Evolutionary conservation across 2,797 vertebrate species (phyloP).

Genomic region (Anguilla anguilla): DNA sequence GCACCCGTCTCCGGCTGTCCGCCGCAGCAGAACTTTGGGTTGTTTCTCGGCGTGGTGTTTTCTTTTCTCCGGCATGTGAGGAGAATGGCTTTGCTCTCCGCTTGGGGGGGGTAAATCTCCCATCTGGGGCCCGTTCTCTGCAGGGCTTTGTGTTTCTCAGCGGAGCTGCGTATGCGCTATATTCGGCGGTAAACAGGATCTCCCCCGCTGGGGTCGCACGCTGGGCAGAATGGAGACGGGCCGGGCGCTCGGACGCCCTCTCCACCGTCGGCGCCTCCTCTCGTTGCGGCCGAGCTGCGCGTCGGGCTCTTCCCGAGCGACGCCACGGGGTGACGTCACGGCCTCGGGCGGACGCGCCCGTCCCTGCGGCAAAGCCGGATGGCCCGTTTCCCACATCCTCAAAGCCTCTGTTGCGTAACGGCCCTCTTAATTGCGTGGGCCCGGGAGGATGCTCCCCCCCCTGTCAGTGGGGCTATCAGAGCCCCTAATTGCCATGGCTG

Average conservation of each 20-base stretch:
- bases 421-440: background rate
- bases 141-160: slow-evolving; percentile 44
- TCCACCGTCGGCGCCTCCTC: background rate
- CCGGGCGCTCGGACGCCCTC: too few relatives aligned
- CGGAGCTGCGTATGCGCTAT: slow-evolving; percentile 30
- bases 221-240: background rate
- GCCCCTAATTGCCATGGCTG: background rate
- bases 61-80: slow-evolving; percentile 44
- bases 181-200: background rate
- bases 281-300: background rate
- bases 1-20: slow-evolving; percentile 40
- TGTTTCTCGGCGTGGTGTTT: slow-evolving; percentile 53
- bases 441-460: slow-evolving; percentile 6
- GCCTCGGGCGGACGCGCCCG: background rate
- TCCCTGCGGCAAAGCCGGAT: background rate
- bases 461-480: background rate
- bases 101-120: slow-evolving; percentile 33
- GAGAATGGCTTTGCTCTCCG: slow-evolving; percentile 52
- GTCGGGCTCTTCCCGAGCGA: background rate
- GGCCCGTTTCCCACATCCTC: background rate
- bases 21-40: slow-evolving; percentile 54
- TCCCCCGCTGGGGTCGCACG: background rate
- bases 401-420: background rate
- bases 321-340: fast-evolving
- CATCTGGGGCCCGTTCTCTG: slow-evolving; percentile 36